Conservation (phyloP, 2,888 invertebrate species). For the Pemphredon lugubris region DNA sequence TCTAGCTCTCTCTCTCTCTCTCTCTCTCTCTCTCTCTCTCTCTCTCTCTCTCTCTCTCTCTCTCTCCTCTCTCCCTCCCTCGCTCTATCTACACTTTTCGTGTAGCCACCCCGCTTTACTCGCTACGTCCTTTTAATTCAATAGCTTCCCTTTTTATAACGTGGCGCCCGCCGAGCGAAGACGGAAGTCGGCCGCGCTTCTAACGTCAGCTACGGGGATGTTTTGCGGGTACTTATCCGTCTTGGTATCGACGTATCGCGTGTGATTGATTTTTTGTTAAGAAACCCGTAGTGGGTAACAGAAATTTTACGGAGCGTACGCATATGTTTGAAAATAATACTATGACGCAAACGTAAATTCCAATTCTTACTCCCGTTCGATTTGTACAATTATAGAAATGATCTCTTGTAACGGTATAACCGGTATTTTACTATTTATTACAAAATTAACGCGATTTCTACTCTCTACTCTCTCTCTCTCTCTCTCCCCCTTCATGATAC, state of each 20-base stretch:
- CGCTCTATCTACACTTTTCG: constrained; percentile 12
- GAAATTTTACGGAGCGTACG: too few relatives aligned
- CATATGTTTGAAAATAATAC: too few relatives aligned
- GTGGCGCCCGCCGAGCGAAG: constrained; percentile 42
- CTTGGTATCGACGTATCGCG: background rate
- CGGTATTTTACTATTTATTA: too few relatives aligned
- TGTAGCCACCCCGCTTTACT: constrained; percentile 66
- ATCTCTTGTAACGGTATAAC: too few relatives aligned
- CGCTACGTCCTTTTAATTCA: constrained; percentile 78
- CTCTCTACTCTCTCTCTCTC: background rate
- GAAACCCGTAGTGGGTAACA: too few relatives aligned
- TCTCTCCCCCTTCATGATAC: background rate
- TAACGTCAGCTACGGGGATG: constrained; percentile 10
- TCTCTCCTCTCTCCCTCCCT: constrained; percentile 9
- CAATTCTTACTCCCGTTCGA: too few relatives aligned
- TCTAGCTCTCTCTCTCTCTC: background rate
- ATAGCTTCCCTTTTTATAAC: constrained; percentile 74
- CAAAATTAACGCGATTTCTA: background rate
- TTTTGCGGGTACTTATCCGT: background rate
- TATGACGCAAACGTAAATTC: too few relatives aligned
- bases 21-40: constrained; percentile 15
- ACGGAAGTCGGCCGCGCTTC: constrained; percentile 54
- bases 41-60: constrained; percentile 14
- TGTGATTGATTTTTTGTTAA: too few relatives aligned
- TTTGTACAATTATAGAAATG: too few relatives aligned